Conservation (phyloP, 2,113 vertebrate genomes). For the Dromiciops gliroides region DNA sequence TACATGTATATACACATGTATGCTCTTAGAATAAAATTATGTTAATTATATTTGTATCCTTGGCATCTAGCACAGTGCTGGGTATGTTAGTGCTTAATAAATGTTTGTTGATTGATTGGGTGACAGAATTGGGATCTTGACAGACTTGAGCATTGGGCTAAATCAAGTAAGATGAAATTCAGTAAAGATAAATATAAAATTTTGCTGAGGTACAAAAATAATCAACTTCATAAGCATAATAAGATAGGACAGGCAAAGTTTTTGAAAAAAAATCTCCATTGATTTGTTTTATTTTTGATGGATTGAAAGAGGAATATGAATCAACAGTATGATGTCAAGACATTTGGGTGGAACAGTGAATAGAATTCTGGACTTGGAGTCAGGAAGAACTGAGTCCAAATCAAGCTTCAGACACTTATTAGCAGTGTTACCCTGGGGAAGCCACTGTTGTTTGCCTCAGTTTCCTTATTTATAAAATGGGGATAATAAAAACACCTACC, state of each 20-base stretch:
- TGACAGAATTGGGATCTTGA: not conserved
- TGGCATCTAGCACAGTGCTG: not conserved
- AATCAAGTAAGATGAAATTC: not conserved
- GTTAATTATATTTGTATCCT: not conserved
- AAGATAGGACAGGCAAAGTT: not conserved
- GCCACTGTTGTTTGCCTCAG: no score
- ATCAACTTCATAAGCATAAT: not conserved
- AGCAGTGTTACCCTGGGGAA: no score
- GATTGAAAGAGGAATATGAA: no score
- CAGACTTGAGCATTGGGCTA: not conserved
- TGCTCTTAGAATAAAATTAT: not conserved
- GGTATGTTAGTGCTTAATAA: not conserved
- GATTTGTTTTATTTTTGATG: no score
- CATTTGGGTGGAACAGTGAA: no score
- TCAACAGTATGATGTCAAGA: no score
- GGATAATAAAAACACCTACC: no score
- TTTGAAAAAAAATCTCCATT: no score
- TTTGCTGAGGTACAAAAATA: not conserved
- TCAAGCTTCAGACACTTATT: no score
- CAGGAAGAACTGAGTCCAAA: no score
- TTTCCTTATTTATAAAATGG: no score
- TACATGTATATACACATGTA: not conserved
- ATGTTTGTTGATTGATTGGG: not conserved
- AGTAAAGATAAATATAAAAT: not conserved
- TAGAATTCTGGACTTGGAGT: no score